These are phyloP conservation scores for Machimus rusticus DNA, from an alignment of 2,888 invertebrate genomes.

Conservation along the genomic window DNA sequence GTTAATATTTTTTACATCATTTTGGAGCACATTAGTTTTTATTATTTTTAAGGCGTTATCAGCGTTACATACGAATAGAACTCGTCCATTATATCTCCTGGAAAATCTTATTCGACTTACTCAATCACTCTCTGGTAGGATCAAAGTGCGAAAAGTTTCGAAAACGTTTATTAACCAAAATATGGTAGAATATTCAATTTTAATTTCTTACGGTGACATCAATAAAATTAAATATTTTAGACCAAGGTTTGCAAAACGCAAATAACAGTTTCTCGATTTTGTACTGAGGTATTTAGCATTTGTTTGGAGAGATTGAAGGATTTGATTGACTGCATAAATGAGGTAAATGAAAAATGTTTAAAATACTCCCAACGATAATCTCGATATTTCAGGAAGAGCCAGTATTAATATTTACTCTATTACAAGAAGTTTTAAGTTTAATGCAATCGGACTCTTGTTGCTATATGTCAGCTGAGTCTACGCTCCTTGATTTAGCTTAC, in stretches of 20 bases:
- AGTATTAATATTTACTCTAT: slow-evolving; percentile 25
- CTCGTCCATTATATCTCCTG: slow-evolving; percentile 45
- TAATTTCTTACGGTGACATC: not conserved
- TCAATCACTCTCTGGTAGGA: slow-evolving; percentile 51
- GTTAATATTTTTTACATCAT: not conserved
- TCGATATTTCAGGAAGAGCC: slow-evolving; percentile 25
- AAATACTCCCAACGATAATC: not conserved
- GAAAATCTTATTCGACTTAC: slow-evolving; percentile 51
- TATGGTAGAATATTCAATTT: not conserved
- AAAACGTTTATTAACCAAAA: slow-evolving; percentile 36
- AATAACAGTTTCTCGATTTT: slow-evolving; percentile 41
- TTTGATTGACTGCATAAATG: not conserved
- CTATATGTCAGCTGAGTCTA: slow-evolving; percentile 21
- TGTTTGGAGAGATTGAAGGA: slow-evolving; percentile 43
- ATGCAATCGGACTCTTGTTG: slow-evolving; percentile 32
- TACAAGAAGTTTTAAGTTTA: slow-evolving; percentile 48
- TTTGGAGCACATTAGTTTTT: not conserved
- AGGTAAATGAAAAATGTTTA: slow-evolving; percentile 7
- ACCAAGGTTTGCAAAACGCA: slow-evolving; percentile 36
- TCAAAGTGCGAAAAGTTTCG: slow-evolving; percentile 50
- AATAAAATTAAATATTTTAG: slow-evolving; percentile 29
- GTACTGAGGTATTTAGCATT: slow-evolving; percentile 41
- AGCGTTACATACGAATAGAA: slow-evolving; percentile 51
- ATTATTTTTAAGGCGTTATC: slow-evolving; percentile 48
- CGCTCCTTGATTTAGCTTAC: slow-evolving; percentile 43